Conservation (phyloP, 2,797 vertebrate genomes). For the Ctenochaetus hawaiiensis region DNA sequence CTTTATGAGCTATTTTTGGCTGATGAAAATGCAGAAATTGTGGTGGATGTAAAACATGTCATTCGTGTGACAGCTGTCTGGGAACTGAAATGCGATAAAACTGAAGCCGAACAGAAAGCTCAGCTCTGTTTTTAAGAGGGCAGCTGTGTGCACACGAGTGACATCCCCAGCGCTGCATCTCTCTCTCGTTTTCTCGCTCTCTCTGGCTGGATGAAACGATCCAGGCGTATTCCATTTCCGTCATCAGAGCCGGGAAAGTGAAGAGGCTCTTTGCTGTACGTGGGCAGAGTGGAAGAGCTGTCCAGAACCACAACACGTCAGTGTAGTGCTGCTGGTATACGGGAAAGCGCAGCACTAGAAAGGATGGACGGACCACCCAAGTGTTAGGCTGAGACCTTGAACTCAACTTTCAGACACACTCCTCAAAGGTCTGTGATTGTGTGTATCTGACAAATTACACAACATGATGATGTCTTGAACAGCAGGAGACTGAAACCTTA, state of each 20-base stretch:
- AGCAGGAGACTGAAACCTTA: conserved; percentile 21
- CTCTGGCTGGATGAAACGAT: conserved; percentile 56
- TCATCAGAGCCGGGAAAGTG: conserved; percentile 49
- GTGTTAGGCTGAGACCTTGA: conserved; percentile 45
- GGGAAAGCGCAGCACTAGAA: conserved; percentile 36
- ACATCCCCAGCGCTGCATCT: conserved; percentile 44
- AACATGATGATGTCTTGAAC: conserved; percentile 17
- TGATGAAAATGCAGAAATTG: conserved; percentile 77
- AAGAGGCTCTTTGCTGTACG: conserved; percentile 64
- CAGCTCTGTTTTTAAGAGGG: conserved; percentile 45
- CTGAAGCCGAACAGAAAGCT: conserved; percentile 53
- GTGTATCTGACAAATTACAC: conserved; percentile 17
- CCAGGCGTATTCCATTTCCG: conserved; percentile 60
- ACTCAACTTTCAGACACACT: conserved; percentile 35
- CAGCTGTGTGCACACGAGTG: conserved; percentile 43
- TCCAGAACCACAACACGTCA: conserved; percentile 52
- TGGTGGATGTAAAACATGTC: conserved; percentile 70
- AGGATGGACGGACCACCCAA: conserved; percentile 70
- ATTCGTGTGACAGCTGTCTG: conserved; percentile 72
- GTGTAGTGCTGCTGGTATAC: conserved; percentile 50
- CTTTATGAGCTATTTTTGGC: conserved; percentile 68
- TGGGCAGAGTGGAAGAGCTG: conserved; percentile 52
- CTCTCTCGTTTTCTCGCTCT: conserved; percentile 16
- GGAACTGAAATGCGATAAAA: conserved; percentile 56
- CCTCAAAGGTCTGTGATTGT: conserved; percentile 25